These are phyloP conservation scores for Tribolium madens DNA, from an alignment of 1,140 invertebrate species.

Conservation along the genomic window DNA sequence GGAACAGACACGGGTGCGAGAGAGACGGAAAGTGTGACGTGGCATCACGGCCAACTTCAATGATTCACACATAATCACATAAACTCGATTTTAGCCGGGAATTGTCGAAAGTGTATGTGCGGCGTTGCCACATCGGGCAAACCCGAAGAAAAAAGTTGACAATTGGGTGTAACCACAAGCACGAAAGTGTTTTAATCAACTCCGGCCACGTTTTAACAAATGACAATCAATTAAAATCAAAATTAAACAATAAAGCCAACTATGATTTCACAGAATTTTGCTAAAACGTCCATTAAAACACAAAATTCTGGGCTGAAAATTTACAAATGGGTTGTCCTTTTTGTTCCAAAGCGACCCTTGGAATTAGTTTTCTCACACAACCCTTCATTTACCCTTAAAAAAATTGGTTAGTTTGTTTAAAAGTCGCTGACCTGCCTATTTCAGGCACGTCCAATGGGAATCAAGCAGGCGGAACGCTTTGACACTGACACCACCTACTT, in stretches of 20 bases:
- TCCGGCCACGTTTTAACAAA: too few relatives aligned
- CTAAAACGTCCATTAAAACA: background rate
- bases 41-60: constrained; percentile 40
- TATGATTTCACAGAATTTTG: too few relatives aligned
- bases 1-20: background rate
- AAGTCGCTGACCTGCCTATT: background rate
- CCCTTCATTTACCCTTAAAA: constrained; percentile 3
- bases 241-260: background rate
- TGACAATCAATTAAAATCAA: background rate
- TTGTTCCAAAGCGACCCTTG: background rate
- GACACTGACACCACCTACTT: background rate
- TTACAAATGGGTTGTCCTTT: constrained; percentile 44
- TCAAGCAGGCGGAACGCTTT: background rate
- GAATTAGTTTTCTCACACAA: background rate
- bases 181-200: too few relatives aligned
- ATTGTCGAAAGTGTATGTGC: constrained; percentile 36
- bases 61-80: constrained; percentile 56
- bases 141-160: background rate
- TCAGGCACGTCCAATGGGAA: background rate
- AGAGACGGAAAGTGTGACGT: constrained; percentile 28
- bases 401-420: constrained; percentile 10
- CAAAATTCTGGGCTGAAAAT: background rate
- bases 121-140: constrained; percentile 42
- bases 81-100: constrained; percentile 47
- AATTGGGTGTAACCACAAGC: background rate